A percentile compares a stretch with the other conserved stretches of the same genome.
Evolutionary conservation across 1,140 invertebrate species (phyloP).

Genomic region (Vanessa tameamea): DNA sequence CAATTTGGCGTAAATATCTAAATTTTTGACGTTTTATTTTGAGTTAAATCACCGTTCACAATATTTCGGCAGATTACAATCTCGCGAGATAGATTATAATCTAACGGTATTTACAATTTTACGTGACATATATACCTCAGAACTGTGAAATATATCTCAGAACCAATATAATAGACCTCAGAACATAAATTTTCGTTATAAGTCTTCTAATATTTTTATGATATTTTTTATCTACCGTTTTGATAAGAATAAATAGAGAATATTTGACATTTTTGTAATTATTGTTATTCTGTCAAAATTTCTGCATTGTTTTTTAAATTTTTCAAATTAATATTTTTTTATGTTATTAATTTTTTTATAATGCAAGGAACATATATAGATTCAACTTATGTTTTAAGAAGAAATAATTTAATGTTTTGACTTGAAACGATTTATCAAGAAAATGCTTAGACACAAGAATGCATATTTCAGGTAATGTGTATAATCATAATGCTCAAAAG

Average conservation of each 20-base stretch:
- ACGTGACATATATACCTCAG: no score
- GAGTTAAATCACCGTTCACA: no score
- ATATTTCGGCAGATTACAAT: no score
- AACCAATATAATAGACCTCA: no score
- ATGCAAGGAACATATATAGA: no score
- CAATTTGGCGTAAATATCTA: no score
- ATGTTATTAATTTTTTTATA: no score
- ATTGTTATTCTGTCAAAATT: constrained; percentile 23
- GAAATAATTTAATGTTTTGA: background rate
- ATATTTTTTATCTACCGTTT: background rate
- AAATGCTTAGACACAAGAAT: background rate
- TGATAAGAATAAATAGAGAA: background rate
- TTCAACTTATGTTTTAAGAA: background rate
- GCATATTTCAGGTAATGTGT: background rate
- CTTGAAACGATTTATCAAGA: background rate
- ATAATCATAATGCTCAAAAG: background rate
- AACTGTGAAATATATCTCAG: no score
- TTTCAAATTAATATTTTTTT: background rate
- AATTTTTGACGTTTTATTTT: no score
- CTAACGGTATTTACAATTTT: no score
- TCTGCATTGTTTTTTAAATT: constrained; percentile 11
- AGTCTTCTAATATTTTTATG: constrained; percentile 34
- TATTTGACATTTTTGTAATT: background rate
- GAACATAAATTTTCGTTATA: no score
- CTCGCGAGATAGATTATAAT: no score